A percentile compares a stretch with the other conserved stretches of the same genome.
Conservation (phyloP, 2,888 invertebrate species). For the Tiliacea aurago region DNA sequence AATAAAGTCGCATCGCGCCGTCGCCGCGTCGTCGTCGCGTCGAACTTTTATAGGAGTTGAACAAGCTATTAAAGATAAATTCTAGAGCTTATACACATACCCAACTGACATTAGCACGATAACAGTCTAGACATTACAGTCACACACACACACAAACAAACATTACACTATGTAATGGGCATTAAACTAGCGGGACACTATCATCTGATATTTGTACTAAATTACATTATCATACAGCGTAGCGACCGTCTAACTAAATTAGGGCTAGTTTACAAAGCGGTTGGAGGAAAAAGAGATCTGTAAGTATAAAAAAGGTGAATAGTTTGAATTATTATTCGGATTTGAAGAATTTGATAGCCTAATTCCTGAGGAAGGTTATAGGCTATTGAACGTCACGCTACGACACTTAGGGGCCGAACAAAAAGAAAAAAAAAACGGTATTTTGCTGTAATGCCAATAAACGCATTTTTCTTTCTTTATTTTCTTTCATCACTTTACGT, state of each 20-base stretch:
- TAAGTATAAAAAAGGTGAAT: too few relatives aligned
- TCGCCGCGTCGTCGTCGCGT: too few relatives aligned
- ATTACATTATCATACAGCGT: constrained; percentile 55
- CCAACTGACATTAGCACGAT: constrained; percentile 21
- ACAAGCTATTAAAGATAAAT: neutral
- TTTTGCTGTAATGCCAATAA: too few relatives aligned
- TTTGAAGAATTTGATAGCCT: too few relatives aligned
- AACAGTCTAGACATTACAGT: constrained; percentile 30
- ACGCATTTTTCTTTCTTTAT: too few relatives aligned
- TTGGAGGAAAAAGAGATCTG: neutral
- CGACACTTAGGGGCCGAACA: too few relatives aligned
- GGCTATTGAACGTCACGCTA: too few relatives aligned
- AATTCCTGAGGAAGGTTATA: too few relatives aligned
- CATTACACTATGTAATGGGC: constrained; percentile 43
- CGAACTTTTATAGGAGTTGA: neutral
- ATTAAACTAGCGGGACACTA: constrained; percentile 39
- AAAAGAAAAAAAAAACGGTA: too few relatives aligned
- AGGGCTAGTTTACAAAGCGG: constrained; percentile 27
- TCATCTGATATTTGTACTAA: constrained; percentile 61
- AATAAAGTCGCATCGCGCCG: too few relatives aligned
- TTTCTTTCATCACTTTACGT: too few relatives aligned
- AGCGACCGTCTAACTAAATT: constrained; percentile 14
- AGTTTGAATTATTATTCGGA: too few relatives aligned
- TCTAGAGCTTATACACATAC: neutral
- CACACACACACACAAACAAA: constrained; percentile 8